A percentile compares a stretch with the other conserved stretches of the same genome.
Evolutionary conservation across 2,888 invertebrate species (phyloP).

Genomic region (Leucozona laternaria): DNA sequence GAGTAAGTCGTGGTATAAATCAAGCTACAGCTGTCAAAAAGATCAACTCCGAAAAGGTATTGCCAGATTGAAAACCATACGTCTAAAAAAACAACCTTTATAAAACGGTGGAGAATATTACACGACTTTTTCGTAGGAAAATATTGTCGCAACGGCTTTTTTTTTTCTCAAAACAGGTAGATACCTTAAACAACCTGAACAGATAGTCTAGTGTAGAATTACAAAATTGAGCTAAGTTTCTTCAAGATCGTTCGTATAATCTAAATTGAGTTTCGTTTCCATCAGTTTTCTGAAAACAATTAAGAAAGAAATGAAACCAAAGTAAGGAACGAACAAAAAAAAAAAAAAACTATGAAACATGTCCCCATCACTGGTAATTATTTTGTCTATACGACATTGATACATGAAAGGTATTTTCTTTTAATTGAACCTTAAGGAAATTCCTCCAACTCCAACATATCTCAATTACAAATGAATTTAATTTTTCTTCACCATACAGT

Average conservation of each 20-base stretch:
- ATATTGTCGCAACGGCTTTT: too few relatives aligned
- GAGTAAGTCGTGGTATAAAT: too few relatives aligned
- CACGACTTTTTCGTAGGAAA: background rate
- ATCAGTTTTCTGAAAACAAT: background rate
- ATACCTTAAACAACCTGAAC: background rate
- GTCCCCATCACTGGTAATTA: slow-evolving; percentile 42
- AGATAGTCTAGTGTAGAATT: background rate
- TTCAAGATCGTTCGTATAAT: background rate
- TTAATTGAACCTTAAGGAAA: slow-evolving; percentile 21
- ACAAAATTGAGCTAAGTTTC: background rate
- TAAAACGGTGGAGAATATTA: too few relatives aligned
- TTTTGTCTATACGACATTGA: slow-evolving; percentile 46
- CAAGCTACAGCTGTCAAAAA: too few relatives aligned
- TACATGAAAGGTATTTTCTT: slow-evolving; percentile 43
- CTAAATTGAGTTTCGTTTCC: too few relatives aligned
- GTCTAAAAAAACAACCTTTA: too few relatives aligned
- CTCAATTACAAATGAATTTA: slow-evolving; percentile 70
- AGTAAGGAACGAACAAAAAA: background rate
- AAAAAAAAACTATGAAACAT: background rate
- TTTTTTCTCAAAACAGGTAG: too few relatives aligned
- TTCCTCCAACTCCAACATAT: slow-evolving; percentile 21
- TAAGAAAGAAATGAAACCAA: slow-evolving; percentile 24
- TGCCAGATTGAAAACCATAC: too few relatives aligned
- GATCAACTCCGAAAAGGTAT: too few relatives aligned
- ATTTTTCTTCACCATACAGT: slow-evolving; percentile 64